phyloP scores from a whole-genome alignment of 2,888 invertebrate genomes.

The Gymnosoma rotundatum region DNA sequence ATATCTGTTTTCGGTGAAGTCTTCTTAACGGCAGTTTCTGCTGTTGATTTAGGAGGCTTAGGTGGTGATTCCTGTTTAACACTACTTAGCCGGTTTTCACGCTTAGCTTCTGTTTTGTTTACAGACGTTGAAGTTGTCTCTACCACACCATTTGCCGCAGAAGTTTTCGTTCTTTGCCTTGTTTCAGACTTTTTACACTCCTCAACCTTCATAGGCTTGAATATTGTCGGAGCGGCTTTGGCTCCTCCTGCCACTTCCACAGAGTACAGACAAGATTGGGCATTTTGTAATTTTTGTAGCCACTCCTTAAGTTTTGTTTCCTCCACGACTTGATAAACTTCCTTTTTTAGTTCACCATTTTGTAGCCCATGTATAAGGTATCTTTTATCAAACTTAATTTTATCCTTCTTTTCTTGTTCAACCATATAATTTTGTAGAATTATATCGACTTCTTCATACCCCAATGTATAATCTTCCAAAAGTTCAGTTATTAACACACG shows the following conservation, averaged over 20 bases:
- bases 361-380: constrained; percentile 73
- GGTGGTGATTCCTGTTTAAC: constrained; percentile 30
- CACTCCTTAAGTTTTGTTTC: constrained; percentile 76
- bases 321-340: constrained; percentile 77
- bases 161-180: background rate
- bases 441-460: constrained; percentile 75
- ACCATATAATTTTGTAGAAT: constrained; percentile 74
- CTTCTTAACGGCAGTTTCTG: constrained; percentile 45
- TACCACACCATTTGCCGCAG: constrained; percentile 46
- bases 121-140: background rate
- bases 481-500: constrained; percentile 79
- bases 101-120: constrained; percentile 66
- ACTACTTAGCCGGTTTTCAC: constrained; percentile 41
- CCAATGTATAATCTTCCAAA: constrained; percentile 77
- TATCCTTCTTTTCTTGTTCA: constrained; percentile 74
- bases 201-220: constrained; percentile 75
- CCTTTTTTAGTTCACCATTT: constrained; percentile 64
- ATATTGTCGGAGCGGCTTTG: constrained; percentile 75
- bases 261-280: constrained; percentile 76
- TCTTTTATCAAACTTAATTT: constrained; percentile 76
- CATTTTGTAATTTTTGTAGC: constrained; percentile 74
- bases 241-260: constrained; percentile 79
- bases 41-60: background rate
- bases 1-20: constrained; percentile 28
- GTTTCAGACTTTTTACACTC: constrained; percentile 72